A percentile compares a stretch with the other conserved stretches of the same genome.
These are phyloP conservation scores for Cercocebus atys DNA, from an alignment of 2,113 vertebrate genomes.

Conservation along the genomic window DNA sequence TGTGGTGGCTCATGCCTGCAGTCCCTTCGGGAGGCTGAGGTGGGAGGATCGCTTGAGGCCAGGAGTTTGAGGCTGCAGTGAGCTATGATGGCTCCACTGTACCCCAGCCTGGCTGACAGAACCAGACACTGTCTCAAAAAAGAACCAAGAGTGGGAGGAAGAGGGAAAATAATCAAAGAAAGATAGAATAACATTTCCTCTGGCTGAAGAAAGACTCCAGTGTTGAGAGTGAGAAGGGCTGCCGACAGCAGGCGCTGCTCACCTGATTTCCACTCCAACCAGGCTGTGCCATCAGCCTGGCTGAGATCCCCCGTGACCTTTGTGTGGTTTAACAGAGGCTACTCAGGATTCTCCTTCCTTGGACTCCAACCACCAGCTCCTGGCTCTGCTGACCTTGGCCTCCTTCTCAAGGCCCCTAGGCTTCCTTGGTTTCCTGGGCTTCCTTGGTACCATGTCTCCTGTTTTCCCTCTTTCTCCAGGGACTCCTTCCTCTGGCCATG, in stretches of 20 bases:
- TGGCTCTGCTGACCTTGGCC: not conserved
- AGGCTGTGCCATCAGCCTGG: not conserved
- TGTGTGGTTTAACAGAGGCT: not conserved
- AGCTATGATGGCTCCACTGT: too few relatives aligned
- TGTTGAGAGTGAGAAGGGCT: not conserved
- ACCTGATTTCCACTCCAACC: not conserved
- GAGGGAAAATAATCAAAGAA: not conserved
- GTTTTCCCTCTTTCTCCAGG: not conserved
- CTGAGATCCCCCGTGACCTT: not conserved
- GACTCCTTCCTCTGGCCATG: not conserved
- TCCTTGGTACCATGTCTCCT: accelerated
- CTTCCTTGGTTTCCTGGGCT: not conserved
- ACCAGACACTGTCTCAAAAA: too few relatives aligned
- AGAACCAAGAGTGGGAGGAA: not conserved
- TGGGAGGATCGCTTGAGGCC: too few relatives aligned
- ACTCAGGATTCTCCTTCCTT: not conserved
- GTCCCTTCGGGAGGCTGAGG: too few relatives aligned
- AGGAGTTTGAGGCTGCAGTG: too few relatives aligned
- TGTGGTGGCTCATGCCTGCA: too few relatives aligned
- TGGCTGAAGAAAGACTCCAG: not conserved
- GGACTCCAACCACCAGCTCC: not conserved
- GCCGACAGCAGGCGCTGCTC: not conserved
- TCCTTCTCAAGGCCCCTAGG: not conserved
- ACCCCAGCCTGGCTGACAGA: too few relatives aligned
- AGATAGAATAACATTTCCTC: not conserved